Conservation (phyloP, 2,113 vertebrate species). For the Muntiacus reevesi region DNA sequence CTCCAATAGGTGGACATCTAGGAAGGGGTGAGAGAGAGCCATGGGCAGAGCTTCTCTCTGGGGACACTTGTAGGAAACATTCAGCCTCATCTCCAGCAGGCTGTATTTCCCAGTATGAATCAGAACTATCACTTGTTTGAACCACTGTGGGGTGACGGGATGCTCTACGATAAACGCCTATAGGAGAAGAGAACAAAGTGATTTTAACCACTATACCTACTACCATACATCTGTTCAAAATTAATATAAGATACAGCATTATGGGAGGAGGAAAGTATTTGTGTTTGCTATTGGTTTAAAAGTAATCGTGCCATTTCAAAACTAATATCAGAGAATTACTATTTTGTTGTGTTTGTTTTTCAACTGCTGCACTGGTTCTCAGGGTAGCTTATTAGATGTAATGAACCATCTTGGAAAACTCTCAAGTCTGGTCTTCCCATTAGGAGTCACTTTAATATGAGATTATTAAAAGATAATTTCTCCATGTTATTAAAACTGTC, state of each 20-base stretch:
- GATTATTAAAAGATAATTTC: neutral
- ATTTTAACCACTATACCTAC: neutral
- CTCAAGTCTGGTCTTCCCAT: neutral
- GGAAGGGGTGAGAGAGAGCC: neutral
- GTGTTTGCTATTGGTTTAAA: neutral
- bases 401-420: neutral
- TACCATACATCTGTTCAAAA: neutral
- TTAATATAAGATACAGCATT: neutral
- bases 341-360: neutral
- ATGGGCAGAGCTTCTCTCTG: neutral
- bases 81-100: neutral
- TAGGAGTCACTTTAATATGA: neutral
- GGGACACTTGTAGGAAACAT: neutral
- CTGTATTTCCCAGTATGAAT: neutral
- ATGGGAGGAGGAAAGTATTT: neutral
- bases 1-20: neutral
- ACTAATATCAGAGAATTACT: neutral
- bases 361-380: neutral
- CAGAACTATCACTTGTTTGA: neutral
- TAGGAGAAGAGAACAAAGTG: neutral
- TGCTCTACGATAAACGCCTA: neutral
- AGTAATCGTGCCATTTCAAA: neutral
- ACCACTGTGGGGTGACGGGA: neutral
- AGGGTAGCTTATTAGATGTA: neutral
- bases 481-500: neutral